Evolutionary conservation across 2,113 vertebrate species (phyloP).

Genomic region (Siniperca chuatsi): DNA sequence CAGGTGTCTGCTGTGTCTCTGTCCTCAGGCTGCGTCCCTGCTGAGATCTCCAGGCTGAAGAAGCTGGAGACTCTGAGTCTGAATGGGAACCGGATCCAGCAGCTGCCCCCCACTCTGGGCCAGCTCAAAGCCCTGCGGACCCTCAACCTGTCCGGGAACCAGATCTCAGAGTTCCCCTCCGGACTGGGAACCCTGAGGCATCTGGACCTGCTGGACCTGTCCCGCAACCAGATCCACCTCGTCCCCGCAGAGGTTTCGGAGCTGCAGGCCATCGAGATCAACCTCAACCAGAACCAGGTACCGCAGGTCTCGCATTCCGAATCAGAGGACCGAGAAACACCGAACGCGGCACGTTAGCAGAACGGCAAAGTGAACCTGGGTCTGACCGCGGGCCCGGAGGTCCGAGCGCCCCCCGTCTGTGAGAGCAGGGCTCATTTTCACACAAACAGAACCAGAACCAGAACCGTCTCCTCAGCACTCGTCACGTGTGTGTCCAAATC

Average conservation of each 20-base stretch:
- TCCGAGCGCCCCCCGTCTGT: too few relatives aligned
- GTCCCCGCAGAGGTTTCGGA: slow-evolving; percentile 89
- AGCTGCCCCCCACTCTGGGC: slow-evolving; percentile 87
- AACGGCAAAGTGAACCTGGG: too few relatives aligned
- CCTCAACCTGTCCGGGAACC: slow-evolving; percentile 92
- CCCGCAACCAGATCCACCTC: slow-evolving; percentile 92
- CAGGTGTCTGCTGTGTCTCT: background rate
- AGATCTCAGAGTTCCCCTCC: slow-evolving; percentile 87
- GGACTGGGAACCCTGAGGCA: slow-evolving; percentile 91
- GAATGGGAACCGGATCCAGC: slow-evolving; percentile 90
- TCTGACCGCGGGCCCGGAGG: too few relatives aligned
- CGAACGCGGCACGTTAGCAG: too few relatives aligned
- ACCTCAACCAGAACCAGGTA: slow-evolving; percentile 99
- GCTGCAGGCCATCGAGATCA: slow-evolving; percentile 96
- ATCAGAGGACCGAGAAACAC: background rate
- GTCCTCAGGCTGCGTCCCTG: slow-evolving; percentile 84
- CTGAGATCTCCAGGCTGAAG: slow-evolving; percentile 93
- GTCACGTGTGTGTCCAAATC: too few relatives aligned
- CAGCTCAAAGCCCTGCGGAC: slow-evolving; percentile 92
- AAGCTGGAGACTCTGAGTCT: slow-evolving; percentile 94
- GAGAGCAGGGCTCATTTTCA: too few relatives aligned
- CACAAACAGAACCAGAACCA: too few relatives aligned
- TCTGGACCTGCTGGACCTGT: slow-evolving; percentile 94
- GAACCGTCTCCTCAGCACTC: too few relatives aligned
- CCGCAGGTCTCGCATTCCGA: background rate